A percentile compares a stretch with the other conserved stretches of the same genome.
phyloP scores from a whole-genome alignment of 1,140 invertebrate genomes.

The Anadara kagoshimensis region DNA sequence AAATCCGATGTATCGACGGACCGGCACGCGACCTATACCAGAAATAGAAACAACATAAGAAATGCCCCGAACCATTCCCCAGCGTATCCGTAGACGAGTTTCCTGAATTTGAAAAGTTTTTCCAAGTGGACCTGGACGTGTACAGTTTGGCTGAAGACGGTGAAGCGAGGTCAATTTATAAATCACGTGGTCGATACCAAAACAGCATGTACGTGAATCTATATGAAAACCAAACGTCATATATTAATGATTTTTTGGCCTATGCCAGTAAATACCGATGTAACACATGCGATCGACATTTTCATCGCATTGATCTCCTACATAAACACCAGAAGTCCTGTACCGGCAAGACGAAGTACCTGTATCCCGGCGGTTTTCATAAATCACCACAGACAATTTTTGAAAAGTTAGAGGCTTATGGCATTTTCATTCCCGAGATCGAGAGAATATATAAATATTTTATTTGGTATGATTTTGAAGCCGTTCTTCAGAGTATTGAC shows the following conservation, averaged over 20 bases:
- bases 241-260: slow-evolving; percentile 15
- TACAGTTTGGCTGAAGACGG: slow-evolving; percentile 8
- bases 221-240: slow-evolving; percentile 11
- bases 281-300: slow-evolving; percentile 13
- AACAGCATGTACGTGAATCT: slow-evolving; percentile 19
- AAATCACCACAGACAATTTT: background rate
- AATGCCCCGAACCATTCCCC: background rate
- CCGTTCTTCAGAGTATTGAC: slow-evolving; percentile 1
- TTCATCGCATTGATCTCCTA: background rate
- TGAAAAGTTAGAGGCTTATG: slow-evolving; percentile 25
- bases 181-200: slow-evolving; percentile 16
- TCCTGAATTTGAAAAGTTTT: slow-evolving; percentile 10
- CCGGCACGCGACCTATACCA: background rate
- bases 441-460: slow-evolving; percentile 11
- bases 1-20: background rate
- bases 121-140: slow-evolving; percentile 7
- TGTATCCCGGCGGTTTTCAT: slow-evolving; percentile 22
- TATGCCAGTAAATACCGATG: slow-evolving; percentile 25
- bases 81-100: background rate
- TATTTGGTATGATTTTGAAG: slow-evolving; percentile 25
- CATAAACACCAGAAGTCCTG: slow-evolving; percentile 11
- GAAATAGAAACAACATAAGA: slow-evolving; percentile 11
- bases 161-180: slow-evolving; percentile 6
- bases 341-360: slow-evolving; percentile 2
- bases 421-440: background rate